These are phyloP conservation scores for Hipparchia sbordonii DNA, from an alignment of 2,888 invertebrate species.

Conservation along the genomic window DNA sequence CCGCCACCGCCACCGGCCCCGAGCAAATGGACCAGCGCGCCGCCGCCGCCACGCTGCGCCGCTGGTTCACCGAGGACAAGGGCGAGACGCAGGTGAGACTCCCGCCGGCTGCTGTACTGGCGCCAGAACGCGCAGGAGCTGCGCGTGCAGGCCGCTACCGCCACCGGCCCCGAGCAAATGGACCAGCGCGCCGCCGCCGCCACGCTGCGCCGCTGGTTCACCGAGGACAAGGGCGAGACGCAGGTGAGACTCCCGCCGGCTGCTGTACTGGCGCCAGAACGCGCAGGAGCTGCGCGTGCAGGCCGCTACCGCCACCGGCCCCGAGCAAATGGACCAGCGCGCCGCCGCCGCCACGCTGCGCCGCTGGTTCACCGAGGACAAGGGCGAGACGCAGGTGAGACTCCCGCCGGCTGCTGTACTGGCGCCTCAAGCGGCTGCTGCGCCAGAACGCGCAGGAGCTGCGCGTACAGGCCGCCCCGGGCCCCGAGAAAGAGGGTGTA, in stretches of 20 bases:
- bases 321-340: conserved; percentile 81
- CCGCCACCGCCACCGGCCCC: conserved; percentile 65
- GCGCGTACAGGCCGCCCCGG: conserved; percentile 68
- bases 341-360: conserved; percentile 92
- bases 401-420: conserved; percentile 86
- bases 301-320: conserved; percentile 64
- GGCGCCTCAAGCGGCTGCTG: conserved; percentile 82
- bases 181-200: conserved; percentile 87
- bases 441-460: conserved; percentile 87
- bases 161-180: conserved; percentile 74
- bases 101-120: conserved; percentile 85
- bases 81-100: conserved; percentile 80
- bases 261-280: conserved; percentile 87
- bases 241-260: conserved; percentile 79
- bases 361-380: conserved; percentile 97
- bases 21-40: conserved; percentile 81
- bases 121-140: conserved; percentile 85
- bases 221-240: conserved; percentile 91
- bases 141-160: conserved; percentile 68
- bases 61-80: conserved; percentile 97
- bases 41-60: conserved; percentile 92
- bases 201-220: conserved; percentile 96
- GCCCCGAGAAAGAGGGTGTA: conserved; percentile 49
- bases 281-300: conserved; percentile 77
- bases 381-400: conserved; percentile 81